Conservation (phyloP, 2,888 invertebrate genomes). For the Pterobdella sp. region DNA sequence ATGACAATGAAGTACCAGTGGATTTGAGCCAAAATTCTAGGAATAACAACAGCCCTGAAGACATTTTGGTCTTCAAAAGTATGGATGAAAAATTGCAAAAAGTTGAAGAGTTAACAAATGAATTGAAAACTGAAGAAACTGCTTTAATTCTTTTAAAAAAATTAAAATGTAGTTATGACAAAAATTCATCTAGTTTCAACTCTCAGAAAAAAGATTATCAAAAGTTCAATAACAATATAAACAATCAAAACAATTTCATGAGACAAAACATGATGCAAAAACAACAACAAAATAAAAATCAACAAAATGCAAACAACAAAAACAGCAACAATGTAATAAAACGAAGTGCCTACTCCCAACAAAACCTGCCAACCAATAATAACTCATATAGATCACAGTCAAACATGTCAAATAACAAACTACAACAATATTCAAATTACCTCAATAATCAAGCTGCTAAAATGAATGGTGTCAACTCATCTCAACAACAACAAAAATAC, state of each 20-base stretch:
- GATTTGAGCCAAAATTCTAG: conserved; percentile 15
- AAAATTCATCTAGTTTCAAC: neutral
- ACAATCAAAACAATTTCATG: neutral
- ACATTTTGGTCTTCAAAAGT: neutral
- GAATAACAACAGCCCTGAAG: neutral
- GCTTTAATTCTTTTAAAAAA: neutral
- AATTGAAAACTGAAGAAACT: conserved; percentile 7
- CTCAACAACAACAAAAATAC: conserved; percentile 15
- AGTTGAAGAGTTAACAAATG: neutral
- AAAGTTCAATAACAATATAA: neutral
- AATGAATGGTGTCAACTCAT: neutral
- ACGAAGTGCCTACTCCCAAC: neutral
- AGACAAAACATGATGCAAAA: conserved; percentile 3
- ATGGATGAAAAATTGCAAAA: neutral
- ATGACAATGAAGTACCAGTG: conserved; percentile 23
- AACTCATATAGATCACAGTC: neutral
- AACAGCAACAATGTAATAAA: conserved; percentile 15
- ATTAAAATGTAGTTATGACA: neutral
- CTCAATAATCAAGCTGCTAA: conserved; percentile 7
- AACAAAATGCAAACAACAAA: conserved; percentile 16
- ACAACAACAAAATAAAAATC: conserved; percentile 6
- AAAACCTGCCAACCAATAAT: neutral
- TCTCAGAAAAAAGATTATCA: neutral
- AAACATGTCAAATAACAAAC: conserved; percentile 7
- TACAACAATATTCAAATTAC: conserved; percentile 5